Evolutionary conservation across 2,888 invertebrate genomes (phyloP), one percentile per base, ranked within the genome.

Genomic region (Drosophila neutralis): DNA sequence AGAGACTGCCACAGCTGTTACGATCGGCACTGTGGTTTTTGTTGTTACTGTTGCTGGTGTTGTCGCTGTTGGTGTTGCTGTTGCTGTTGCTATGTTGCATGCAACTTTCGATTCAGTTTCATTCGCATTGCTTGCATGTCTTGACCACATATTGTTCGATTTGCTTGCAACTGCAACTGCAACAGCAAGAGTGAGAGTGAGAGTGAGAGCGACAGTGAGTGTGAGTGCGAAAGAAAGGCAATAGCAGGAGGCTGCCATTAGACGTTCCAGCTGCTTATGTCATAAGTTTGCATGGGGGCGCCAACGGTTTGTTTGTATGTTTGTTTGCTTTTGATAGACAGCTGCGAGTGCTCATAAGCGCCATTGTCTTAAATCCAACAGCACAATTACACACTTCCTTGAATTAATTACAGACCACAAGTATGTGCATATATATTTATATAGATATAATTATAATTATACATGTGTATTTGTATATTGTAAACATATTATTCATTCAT

Each of bases 71-170:
- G 68, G 76, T 52, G 18, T 45, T 61, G 31, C 10, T 63, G 27
- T 31, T 82, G 68, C 51, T 66, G 71, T 78, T 73, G 78, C 56
- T 69, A 60, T 68, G 67, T 69, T 69, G 83, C 83, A 85, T 87
- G 89, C 90, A 83, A 88, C 90, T 90, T 90, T 86, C 90, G 90
- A 86, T 86, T 86, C 80, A 83, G 83, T 85, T 86, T 86, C 78
- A 73, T 82, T 89, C 90, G 80, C 80, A 88, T 89, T 89, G 76
- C 78, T 82, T 89, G 90, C 85, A 89, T 89, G 85, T 87, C 88
- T 86, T 89, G 89, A 89, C 85, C 85, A 85, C 84, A 87, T 81
- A 74, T 76, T 79, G 87, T 76, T 82, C 71, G 69, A 84, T 73
- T 72, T 70, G 53, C 66, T 59, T 70, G 58, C 80, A 75, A 71